Evolutionary conservation across 35 echinoderm and acorn worm species (phyloP).

Genomic region (Nesometra sesokonis): DNA sequence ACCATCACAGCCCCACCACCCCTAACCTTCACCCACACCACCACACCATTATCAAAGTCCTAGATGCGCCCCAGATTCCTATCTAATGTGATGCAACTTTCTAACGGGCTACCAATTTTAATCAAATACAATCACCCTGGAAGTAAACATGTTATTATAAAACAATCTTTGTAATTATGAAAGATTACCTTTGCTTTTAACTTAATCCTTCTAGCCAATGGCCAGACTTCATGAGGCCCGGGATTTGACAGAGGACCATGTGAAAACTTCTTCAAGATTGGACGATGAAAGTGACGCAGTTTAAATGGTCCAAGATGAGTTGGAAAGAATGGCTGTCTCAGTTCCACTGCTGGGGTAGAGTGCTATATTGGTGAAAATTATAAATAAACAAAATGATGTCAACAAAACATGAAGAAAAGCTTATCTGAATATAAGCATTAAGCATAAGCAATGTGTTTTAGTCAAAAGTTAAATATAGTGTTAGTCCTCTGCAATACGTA

Average conservation of each 20-base stretch:
- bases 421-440: too few species aligned
- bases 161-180: not conserved
- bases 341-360: slow-evolving; percentile 73
- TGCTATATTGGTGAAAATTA: slow-evolving; percentile 40
- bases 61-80: not conserved
- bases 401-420: too few species aligned
- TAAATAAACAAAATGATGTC: not conserved
- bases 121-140: too few species aligned
- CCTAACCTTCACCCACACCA: not conserved
- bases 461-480: too few species aligned
- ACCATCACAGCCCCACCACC: too few species aligned
- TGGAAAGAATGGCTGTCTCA: slow-evolving; percentile 94
- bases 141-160: too few species aligned
- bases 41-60: not conserved
- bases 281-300: slow-evolving; percentile 65
- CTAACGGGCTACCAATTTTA: not conserved
- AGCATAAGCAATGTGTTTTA: too few species aligned
- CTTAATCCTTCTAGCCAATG: slow-evolving; percentile 76
- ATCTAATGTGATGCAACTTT: not conserved
- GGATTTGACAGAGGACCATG: slow-evolving; percentile 64
- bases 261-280: slow-evolving; percentile 53
- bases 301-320: slow-evolving; percentile 92
- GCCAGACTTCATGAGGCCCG: slow-evolving; percentile 62
- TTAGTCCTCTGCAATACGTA: too few species aligned
- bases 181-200: slow-evolving; percentile 94